phyloP scores from a whole-genome alignment of 2,113 vertebrate species.

The Mirza zaza region DNA sequence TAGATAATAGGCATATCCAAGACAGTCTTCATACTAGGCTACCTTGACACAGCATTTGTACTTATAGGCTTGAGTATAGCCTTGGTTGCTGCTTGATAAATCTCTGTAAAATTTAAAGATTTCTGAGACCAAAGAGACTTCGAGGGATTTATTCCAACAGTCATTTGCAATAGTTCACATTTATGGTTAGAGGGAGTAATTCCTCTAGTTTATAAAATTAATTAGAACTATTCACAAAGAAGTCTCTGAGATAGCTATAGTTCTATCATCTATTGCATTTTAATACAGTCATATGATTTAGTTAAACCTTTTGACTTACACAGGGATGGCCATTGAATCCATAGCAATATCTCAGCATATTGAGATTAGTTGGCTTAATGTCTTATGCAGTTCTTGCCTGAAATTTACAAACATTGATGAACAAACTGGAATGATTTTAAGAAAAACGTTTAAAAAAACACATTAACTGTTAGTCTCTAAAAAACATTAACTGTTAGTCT shows the following conservation, averaged over 20 bases:
- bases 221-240: background rate
- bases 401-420: background rate
- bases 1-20: background rate
- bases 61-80: background rate
- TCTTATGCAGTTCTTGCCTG: background rate
- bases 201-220: slow-evolving; percentile 6
- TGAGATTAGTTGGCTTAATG: background rate
- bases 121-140: background rate
- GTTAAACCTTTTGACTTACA: background rate
- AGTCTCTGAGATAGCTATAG: background rate
- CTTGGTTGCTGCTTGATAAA: background rate
- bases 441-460: background rate
- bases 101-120: background rate
- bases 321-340: background rate
- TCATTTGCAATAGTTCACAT: background rate
- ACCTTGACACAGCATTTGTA: background rate
- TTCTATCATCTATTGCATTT: background rate
- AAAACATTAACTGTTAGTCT: background rate
- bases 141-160: background rate
- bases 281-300: background rate
- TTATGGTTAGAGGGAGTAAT: background rate
- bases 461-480: background rate
- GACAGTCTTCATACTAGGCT: background rate
- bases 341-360: background rate
- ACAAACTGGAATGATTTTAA: background rate